phyloP scores from a whole-genome alignment of 2,888 invertebrate species.

The Campopleginae sp. region DNA sequence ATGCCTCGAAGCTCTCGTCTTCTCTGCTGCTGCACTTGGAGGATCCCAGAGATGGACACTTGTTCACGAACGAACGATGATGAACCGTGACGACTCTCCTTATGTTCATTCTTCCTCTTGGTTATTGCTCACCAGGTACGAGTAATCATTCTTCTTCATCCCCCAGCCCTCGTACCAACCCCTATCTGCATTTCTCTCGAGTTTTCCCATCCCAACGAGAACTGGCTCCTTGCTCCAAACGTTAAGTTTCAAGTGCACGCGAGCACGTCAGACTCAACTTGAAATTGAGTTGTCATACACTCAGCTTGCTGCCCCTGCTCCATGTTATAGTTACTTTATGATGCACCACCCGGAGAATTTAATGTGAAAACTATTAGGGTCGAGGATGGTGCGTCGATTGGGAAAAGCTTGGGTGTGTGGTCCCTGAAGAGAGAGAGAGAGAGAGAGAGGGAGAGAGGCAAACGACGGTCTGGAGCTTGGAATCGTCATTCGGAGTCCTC shows the following conservation, averaged over 20 bases:
- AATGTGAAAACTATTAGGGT: conserved; percentile 80
- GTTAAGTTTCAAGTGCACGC: conserved; percentile 81
- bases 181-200: conserved; percentile 15
- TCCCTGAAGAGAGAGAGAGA: not conserved
- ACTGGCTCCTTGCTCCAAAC: conserved; percentile 41
- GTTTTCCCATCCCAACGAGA: conserved; percentile 7
- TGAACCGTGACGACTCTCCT: conserved; percentile 68
- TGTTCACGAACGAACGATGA: conserved; percentile 70
- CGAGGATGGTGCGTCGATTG: conserved; percentile 28
- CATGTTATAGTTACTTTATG: conserved; percentile 81
- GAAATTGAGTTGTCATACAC: conserved; percentile 84
- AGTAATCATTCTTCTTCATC: conserved; percentile 24
- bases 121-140: conserved; percentile 42
- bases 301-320: conserved; percentile 62
- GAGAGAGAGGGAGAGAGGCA: not conserved
- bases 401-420: not conserved
- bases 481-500: not conserved
- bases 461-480: not conserved
- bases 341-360: conserved; percentile 73
- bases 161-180: conserved; percentile 12
- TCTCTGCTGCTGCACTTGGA: conserved; percentile 48
- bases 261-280: conserved; percentile 82
- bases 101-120: conserved; percentile 55
- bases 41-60: conserved; percentile 66
- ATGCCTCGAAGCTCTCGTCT: not conserved